These are phyloP conservation scores for Lacanobia oleracea DNA, from an alignment of 2,888 invertebrate species.

Conservation along the genomic window DNA sequence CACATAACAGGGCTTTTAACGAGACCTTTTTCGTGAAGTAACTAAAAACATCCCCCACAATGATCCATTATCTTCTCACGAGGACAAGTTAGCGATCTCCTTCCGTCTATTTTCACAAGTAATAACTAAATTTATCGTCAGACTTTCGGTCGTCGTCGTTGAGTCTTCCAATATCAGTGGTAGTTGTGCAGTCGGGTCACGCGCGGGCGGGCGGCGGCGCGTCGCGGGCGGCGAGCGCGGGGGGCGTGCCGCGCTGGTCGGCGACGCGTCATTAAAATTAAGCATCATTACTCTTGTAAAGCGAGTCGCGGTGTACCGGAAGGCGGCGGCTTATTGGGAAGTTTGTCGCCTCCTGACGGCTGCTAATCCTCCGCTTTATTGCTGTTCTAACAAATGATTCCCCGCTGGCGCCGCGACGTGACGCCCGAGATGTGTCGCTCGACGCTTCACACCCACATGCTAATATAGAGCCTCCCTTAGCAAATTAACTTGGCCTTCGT, in stretches of 20 bases:
- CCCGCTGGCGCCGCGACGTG: conserved; percentile 70
- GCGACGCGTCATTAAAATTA: conserved; percentile 90
- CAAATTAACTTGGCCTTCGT: conserved; percentile 49
- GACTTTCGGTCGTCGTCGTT: conserved; percentile 85
- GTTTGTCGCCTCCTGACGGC: conserved; percentile 83
- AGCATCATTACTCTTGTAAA: conserved; percentile 90
- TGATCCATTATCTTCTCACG: conserved; percentile 90
- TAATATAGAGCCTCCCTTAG: conserved; percentile 52
- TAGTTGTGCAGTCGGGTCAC: conserved; percentile 85
- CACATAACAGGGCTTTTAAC: conserved; percentile 88
- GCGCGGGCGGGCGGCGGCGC: conserved; percentile 68
- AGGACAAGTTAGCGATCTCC: conserved; percentile 90
- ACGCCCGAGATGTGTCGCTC: conserved; percentile 62
- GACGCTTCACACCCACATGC: conserved; percentile 58
- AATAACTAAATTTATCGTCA: conserved; percentile 91
- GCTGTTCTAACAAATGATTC: conserved; percentile 86
- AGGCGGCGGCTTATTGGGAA: conserved; percentile 86
- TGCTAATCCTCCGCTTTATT: conserved; percentile 87
- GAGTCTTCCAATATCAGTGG: conserved; percentile 86
- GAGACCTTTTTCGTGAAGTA: conserved; percentile 86
- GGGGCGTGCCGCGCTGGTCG: conserved; percentile 77
- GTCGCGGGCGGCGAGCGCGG: conserved; percentile 75
- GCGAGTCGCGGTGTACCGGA: conserved; percentile 83
- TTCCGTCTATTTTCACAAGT: conserved; percentile 91
- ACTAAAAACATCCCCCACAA: conserved; percentile 88